These are phyloP conservation scores for Pteronotus mesoamericanus DNA, from an alignment of 2,797 vertebrate genomes.

Conservation along the genomic window DNA sequence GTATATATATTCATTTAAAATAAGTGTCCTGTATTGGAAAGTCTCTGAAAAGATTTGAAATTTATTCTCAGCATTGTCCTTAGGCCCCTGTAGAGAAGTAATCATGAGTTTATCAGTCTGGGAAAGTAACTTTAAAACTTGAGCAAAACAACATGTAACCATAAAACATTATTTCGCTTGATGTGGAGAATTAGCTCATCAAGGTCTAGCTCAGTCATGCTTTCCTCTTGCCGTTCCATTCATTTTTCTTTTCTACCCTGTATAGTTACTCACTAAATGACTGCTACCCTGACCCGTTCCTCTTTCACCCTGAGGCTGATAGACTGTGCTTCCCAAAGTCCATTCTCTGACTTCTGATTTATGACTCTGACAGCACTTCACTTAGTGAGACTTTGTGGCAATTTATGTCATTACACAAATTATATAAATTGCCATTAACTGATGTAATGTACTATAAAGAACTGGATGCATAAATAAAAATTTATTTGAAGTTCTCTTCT, in stretches of 20 bases:
- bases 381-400: conserved; percentile 78
- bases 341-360: conserved; percentile 72
- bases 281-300: neutral
- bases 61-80: conserved; percentile 1
- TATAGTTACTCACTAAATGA: conserved; percentile 15
- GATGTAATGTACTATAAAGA: conserved; percentile 85
- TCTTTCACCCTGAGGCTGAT: conserved; percentile 23
- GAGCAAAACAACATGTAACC: neutral
- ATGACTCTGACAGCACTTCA: conserved; percentile 81
- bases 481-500: conserved; percentile 81
- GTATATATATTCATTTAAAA: neutral
- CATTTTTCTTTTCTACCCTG: neutral
- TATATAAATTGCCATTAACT: conserved; percentile 84
- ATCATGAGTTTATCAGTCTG: conserved; percentile 11
- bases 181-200: conserved; percentile 47
- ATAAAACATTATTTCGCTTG: neutral
- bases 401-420: conserved; percentile 85
- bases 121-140: conserved; percentile 47
- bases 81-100: conserved; percentile 5
- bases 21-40: neutral
- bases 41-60: neutral
- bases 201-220: neutral
- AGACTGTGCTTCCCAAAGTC: conserved; percentile 30
- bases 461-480: conserved; percentile 81
- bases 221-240: neutral